These are phyloP conservation scores for Danio albolineatus DNA, from an alignment of 2,797 vertebrate genomes.

Conservation along the genomic window DNA sequence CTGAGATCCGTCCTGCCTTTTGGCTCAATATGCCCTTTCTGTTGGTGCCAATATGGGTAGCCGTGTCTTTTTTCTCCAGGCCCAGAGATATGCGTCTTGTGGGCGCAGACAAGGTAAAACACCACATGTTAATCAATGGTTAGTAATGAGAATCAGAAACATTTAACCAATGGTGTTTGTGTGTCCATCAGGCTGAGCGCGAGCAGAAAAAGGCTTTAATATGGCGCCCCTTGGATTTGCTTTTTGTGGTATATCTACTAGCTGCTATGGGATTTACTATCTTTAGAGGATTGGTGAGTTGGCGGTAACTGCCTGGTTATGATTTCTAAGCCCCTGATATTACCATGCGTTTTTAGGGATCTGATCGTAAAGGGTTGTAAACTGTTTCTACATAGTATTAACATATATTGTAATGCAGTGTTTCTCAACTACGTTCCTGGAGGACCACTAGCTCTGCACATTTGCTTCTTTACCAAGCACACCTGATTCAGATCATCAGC, in stretches of 20 bases:
- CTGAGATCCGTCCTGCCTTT: constrained; percentile 85
- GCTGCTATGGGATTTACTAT: constrained; percentile 81
- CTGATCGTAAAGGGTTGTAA: no score
- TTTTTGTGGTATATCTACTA: constrained; percentile 78
- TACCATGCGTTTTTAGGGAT: no score
- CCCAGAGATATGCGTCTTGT: constrained; percentile 71
- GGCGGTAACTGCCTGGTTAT: background rate
- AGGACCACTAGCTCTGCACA: no score
- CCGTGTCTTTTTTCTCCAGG: constrained; percentile 79
- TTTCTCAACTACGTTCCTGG: no score
- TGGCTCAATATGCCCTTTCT: constrained; percentile 87
- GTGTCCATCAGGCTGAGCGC: constrained; percentile 74
- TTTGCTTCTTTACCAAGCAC: no score
- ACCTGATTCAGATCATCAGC: no score
- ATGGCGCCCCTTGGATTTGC: constrained; percentile 82
- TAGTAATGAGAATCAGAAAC: background rate
- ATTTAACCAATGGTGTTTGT: background rate
- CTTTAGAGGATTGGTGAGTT: constrained; percentile 88
- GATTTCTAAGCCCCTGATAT: no score
- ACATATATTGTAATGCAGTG: no score
- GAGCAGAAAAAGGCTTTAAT: constrained; percentile 82
- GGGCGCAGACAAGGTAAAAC: constrained; percentile 79
- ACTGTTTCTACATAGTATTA: no score
- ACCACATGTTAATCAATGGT: background rate
- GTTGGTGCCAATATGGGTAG: constrained; percentile 83